Percentiles rank a stretch among this genome's conserved stretches.
Evolutionary conservation across 2,888 invertebrate genomes (phyloP).

Genomic region (Agapetus fuscipes): DNA sequence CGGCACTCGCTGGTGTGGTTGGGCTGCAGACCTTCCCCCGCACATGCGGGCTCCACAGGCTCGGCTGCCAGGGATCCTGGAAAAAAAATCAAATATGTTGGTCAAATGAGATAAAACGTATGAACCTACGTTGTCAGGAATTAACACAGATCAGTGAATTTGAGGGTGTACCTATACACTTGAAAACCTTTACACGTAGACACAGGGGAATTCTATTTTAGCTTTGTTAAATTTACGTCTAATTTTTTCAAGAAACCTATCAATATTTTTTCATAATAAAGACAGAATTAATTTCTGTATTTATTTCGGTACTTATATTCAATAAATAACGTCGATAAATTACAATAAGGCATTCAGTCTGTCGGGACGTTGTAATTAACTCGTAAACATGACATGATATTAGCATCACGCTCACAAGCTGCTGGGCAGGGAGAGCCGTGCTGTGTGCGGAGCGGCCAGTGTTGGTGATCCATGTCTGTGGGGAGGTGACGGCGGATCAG

Average conservation of each 20-base stretch:
- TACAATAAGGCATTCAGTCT: too few relatives aligned
- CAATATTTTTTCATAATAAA: constrained; percentile 12
- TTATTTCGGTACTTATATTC: too few relatives aligned
- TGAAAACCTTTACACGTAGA: too few relatives aligned
- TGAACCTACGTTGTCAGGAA: too few relatives aligned
- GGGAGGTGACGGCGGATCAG: not conserved
- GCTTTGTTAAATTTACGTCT: constrained; percentile 6
- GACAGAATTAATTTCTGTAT: constrained; percentile 2
- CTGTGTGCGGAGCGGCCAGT: not conserved
- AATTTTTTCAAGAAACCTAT: constrained; percentile 13
- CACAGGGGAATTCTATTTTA: too few relatives aligned
- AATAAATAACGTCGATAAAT: too few relatives aligned
- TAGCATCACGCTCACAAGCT: too few relatives aligned
- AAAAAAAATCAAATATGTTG: not conserved
- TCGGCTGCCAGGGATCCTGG: not conserved
- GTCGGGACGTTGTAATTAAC: constrained; percentile 3
- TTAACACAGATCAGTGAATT: too few relatives aligned
- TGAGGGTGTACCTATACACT: too few relatives aligned
- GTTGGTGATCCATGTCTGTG: not conserved
- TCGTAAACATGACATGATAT: constrained; percentile 10
- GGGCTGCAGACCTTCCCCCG: constrained; percentile 36
- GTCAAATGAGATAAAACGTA: too few relatives aligned
- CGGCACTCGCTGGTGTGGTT: constrained; percentile 39
- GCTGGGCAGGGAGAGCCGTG: not conserved
- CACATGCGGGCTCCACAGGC: constrained; percentile 24